Evolutionary conservation across 2,888 invertebrate genomes (phyloP), one percentile per base, ranked within the genome.

Genomic region (Phrixothrix hirtus): DNA sequence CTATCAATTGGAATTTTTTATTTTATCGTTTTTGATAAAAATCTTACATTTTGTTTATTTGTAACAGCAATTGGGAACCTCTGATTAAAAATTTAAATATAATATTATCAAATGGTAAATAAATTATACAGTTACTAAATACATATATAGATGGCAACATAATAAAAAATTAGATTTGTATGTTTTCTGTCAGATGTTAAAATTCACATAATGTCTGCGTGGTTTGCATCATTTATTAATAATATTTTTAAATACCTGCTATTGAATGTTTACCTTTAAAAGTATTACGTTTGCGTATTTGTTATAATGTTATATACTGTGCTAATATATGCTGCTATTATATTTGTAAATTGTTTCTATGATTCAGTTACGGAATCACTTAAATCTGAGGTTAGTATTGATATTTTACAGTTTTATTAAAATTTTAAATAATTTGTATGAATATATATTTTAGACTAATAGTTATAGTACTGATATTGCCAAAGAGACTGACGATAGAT

Each of bases 401-500:
- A n/a, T n/a, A n/a, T 41, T 41, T 44, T 16, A 4, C 11, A 17
- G 15, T 32, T 15, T 41, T 6, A 13, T 34, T 2, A n/a, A 32
- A 12, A n/a, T 42, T 10, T 13, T 2, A n/a, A 13, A 42, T 16
- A 4, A 5, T 5, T 37, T 36, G n/a, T 10, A 11, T 11, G 21
- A 47, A 39, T 29, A 31, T 11, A n/a, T 5, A 2, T 50, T 35
- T 10, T 27, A 68, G 67, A 64, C 70, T 64, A 27, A 34, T 9
- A 27, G 36, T 15, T 39, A 47, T 26, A 61, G 76, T 66, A 86
- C 86, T 2, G 87, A 86, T 66, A 70, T 88, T 64, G 85, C 86
- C 32, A 79, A 84, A 55, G 85, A 85, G 64, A 68, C 77, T 34
- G 85, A 87, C 71, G 87, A 88, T 68, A 81, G 88, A 59, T 79